Evolutionary conservation across 2,797 vertebrate genomes (phyloP), one percentile per base, ranked within the genome.

Genomic region (Aratinga solstitialis): DNA sequence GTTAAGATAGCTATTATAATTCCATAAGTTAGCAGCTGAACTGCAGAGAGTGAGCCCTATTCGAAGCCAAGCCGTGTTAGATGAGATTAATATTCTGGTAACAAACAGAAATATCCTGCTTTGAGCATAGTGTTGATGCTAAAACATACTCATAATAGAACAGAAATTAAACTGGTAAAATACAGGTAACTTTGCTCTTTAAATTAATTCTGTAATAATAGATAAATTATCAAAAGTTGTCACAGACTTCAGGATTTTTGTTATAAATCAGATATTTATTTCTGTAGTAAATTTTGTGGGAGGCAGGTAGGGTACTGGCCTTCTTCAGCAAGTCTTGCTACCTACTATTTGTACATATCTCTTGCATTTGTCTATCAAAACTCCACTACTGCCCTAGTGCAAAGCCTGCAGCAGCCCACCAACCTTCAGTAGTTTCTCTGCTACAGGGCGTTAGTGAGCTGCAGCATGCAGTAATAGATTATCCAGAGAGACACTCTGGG

Each of bases 371-470:
- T 19, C 12, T 53, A 42, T 16, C 48, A 21, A 36, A 38, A 5
- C 19, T 50, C 12, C 2, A 0, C 7, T 7, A 5, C 13, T 5
- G 8, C 30, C 4, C 5, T 0, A 0, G 10, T 32, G 38, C 56
- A 11, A 48, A 40, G 7, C 32, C 50, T 67, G 42, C 26, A 42
- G 34, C 27, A 45, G 58, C 20, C 17, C 58, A 40, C 12, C 13
- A 27, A 0, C 40, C n/a, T 40, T 1, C 12, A 14, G 13, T 1
- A 3, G 17, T 26, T 12, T 8, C 34, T 14, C 32, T 80, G 0
- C 48, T 62, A 30, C 61, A 54, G 75, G 58, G 45, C 18, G 40
- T 29, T 26, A 19, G 34, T 7, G 71, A 83, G 72, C 43, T 42
- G 26, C 42, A 32, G 40, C 0, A 1, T 20, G 36, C 7, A 20